Percentiles rank a stretch among this genome's conserved stretches.
These are phyloP conservation scores for Tetrao urogallus DNA, from an alignment of 2,113 vertebrate species.

Conservation along the genomic window DNA sequence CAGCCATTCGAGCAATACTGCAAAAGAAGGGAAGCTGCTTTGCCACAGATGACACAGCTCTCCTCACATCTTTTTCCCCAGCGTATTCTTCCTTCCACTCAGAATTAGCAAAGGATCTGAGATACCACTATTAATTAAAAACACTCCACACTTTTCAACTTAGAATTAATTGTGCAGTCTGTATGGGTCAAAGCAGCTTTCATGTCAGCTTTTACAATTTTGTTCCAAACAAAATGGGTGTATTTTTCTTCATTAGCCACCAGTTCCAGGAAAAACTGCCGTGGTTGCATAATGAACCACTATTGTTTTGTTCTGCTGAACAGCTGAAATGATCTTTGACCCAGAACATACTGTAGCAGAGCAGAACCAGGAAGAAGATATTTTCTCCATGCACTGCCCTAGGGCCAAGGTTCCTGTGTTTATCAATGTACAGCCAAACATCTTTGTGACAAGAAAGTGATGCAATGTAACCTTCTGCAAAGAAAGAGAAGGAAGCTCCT, in stretches of 20 bases:
- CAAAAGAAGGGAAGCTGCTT: neutral
- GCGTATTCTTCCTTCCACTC: neutral
- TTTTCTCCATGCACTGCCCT: neutral
- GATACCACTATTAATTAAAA: neutral
- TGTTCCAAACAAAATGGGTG: neutral
- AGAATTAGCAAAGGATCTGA: neutral
- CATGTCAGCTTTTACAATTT: neutral
- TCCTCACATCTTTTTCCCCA: accelerated
- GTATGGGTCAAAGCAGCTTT: neutral
- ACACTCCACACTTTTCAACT: neutral
- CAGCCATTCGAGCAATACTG: accelerated
- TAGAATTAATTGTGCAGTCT: neutral
- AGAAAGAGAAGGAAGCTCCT: neutral
- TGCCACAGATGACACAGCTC: neutral
- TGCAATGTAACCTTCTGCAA: neutral
- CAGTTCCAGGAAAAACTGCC: neutral
- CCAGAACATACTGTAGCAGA: neutral
- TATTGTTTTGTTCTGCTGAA: neutral
- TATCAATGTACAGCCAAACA: neutral
- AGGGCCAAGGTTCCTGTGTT: neutral
- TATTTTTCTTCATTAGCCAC: neutral
- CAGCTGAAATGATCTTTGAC: neutral
- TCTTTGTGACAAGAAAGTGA: neutral
- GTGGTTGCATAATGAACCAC: neutral
- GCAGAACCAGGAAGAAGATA: neutral